phyloP scores from a whole-genome alignment of 2,113 vertebrate species.

The Bos javanicus region DNA sequence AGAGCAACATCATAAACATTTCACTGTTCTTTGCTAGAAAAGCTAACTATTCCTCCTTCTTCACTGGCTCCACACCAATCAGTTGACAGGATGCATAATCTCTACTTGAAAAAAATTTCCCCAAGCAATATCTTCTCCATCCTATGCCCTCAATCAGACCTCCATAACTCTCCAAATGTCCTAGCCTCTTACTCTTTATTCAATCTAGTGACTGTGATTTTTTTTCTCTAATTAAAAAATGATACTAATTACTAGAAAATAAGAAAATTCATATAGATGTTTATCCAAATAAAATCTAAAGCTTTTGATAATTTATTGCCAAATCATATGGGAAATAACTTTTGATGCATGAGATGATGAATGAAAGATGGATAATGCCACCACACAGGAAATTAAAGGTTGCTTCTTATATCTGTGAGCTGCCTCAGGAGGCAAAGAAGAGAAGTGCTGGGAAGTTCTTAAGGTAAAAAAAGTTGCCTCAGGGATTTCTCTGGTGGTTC shows the following conservation, averaged over 20 bases:
- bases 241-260: not conserved
- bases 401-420: not conserved
- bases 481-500: not conserved
- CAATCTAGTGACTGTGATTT: not conserved
- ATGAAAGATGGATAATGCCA: not conserved
- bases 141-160: not conserved
- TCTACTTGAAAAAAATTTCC: not conserved
- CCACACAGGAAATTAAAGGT: not conserved
- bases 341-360: not conserved
- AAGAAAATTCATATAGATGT: not conserved
- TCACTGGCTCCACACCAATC: not conserved
- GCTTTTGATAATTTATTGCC: not conserved
- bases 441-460: not conserved
- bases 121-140: not conserved
- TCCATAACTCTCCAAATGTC: not conserved
- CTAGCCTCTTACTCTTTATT: not conserved
- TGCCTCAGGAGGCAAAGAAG: not conserved
- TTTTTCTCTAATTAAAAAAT: not conserved
- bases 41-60: not conserved
- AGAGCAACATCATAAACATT: not conserved
- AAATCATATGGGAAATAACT: not conserved
- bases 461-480: not conserved
- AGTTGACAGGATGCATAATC: not conserved
- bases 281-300: conserved; percentile 2
- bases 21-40: not conserved